Evolutionary conservation across 2,797 vertebrate genomes (phyloP).

Genomic region (Potorous gilbertii): DNA sequence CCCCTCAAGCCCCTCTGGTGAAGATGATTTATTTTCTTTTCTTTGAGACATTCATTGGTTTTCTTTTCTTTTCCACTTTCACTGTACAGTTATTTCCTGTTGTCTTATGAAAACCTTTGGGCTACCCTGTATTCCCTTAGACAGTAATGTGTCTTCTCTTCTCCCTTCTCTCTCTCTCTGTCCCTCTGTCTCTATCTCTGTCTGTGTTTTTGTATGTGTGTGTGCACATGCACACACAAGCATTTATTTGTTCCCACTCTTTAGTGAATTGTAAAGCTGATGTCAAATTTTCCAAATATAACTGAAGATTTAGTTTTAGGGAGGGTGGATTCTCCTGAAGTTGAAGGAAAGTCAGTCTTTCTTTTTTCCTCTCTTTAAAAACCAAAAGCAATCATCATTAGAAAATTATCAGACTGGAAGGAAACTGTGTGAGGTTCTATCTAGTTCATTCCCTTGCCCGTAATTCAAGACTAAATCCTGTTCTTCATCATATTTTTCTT

Average conservation of each 20-base stretch:
- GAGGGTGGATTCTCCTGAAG: slow-evolving; percentile 18
- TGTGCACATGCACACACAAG: background rate
- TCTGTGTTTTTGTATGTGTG: no score
- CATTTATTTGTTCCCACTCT: background rate
- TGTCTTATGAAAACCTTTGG: background rate
- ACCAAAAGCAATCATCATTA: background rate
- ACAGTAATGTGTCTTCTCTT: background rate
- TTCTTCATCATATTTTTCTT: slow-evolving; percentile 23
- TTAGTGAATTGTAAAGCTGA: slow-evolving; percentile 17
- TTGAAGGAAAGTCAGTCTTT: background rate
- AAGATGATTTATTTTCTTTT: background rate
- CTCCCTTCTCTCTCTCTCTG: no score
- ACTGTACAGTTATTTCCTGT: background rate
- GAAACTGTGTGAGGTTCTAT: slow-evolving; percentile 43
- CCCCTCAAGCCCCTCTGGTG: background rate
- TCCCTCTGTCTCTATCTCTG: no score
- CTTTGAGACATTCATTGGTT: background rate
- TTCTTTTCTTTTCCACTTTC: background rate
- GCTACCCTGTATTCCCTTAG: no score
- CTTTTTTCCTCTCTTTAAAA: background rate
- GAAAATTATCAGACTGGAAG: background rate
- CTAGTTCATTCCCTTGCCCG: background rate
- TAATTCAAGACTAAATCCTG: slow-evolving; percentile 23
- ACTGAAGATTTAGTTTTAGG: slow-evolving; percentile 15
- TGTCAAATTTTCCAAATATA: slow-evolving; percentile 28